Conservation (phyloP, 2,888 invertebrate species). For the Drosophila colorata region DNA sequence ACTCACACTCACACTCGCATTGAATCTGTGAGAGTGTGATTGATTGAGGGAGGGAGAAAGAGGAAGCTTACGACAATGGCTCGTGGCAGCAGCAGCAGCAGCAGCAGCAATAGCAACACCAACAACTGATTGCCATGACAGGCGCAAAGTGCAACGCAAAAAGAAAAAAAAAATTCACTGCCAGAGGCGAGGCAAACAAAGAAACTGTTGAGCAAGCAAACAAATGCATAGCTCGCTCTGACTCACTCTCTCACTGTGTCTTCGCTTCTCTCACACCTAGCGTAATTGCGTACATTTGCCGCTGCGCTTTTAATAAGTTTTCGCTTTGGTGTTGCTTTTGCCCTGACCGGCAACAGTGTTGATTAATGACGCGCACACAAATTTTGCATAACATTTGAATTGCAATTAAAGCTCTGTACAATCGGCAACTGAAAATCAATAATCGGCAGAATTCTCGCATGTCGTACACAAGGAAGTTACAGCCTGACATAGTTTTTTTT, state of each 20-base stretch:
- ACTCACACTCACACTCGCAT: constrained; percentile 2
- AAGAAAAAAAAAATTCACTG: constrained; percentile 28
- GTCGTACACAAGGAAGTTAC: constrained; percentile 12
- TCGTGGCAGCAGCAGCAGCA: constrained; percentile 35
- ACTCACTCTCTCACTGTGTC: neutral
- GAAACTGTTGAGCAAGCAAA: constrained; percentile 49
- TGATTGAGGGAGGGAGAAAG: constrained; percentile 24
- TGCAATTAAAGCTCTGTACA: constrained; percentile 40
- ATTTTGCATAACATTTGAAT: constrained; percentile 46
- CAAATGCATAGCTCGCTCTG: constrained; percentile 8
- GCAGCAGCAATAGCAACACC: constrained; percentile 11
- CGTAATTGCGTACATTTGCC: neutral
- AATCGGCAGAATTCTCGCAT: constrained; percentile 15
- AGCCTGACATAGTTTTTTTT: constrained; percentile 19
- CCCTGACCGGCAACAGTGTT: constrained; percentile 37
- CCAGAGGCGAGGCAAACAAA: constrained; percentile 40
- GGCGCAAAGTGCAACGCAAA: constrained; percentile 54
- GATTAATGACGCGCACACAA: constrained; percentile 36
- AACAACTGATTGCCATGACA: constrained; percentile 49
- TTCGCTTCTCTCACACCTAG: neutral
- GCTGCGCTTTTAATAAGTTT: constrained; percentile 31
- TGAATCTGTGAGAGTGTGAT: constrained; percentile 17
- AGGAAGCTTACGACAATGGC: constrained; percentile 20
- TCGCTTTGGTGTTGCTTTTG: constrained; percentile 1
- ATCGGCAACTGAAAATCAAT: constrained; percentile 41